Conservation (phyloP, 2,888 invertebrate species). For the Meandrusa payeni region DNA sequence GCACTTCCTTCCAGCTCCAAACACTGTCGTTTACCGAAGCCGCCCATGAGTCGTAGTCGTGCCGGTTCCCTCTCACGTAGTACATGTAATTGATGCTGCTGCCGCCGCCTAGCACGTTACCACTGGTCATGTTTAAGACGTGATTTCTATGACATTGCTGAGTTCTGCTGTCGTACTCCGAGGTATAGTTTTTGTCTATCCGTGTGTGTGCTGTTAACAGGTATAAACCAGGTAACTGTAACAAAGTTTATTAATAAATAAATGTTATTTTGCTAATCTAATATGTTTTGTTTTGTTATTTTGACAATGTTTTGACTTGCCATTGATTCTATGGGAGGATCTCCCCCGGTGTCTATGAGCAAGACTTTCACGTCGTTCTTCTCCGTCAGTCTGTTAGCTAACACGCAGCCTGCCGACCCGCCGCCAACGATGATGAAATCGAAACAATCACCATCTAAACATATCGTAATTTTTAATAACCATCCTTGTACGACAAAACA, state of each 20-base stretch:
- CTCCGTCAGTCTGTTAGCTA: too few relatives aligned
- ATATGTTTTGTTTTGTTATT: not conserved
- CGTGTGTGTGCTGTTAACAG: conserved; percentile 29
- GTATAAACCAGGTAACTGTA: conserved; percentile 40
- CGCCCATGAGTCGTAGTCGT: conserved; percentile 42
- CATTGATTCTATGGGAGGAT: too few relatives aligned
- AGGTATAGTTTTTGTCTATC: conserved; percentile 37
- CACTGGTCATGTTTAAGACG: conserved; percentile 33
- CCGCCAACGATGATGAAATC: conserved; percentile 44
- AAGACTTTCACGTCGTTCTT: too few relatives aligned
- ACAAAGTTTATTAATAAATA: conserved; percentile 9
- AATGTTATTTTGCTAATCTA: not conserved
- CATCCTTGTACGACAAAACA: too few relatives aligned
- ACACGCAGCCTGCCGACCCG: conserved; percentile 40
- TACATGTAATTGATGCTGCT: conserved; percentile 38
- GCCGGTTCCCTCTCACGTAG: conserved; percentile 34
- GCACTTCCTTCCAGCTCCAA: conserved; percentile 41
- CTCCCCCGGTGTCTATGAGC: too few relatives aligned
- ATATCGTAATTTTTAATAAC: not conserved
- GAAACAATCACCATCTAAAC: conserved; percentile 24
- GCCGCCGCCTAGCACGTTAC: conserved; percentile 49
- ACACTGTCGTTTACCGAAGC: conserved; percentile 30
- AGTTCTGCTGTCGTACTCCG: conserved; percentile 35
- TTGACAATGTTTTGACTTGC: too few relatives aligned
- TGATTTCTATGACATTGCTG: conserved; percentile 28